Percentiles rank a stretch among this genome's conserved stretches.
Evolutionary conservation across 2,888 invertebrate genomes (phyloP).

Genomic region (Acheta domesticus): DNA sequence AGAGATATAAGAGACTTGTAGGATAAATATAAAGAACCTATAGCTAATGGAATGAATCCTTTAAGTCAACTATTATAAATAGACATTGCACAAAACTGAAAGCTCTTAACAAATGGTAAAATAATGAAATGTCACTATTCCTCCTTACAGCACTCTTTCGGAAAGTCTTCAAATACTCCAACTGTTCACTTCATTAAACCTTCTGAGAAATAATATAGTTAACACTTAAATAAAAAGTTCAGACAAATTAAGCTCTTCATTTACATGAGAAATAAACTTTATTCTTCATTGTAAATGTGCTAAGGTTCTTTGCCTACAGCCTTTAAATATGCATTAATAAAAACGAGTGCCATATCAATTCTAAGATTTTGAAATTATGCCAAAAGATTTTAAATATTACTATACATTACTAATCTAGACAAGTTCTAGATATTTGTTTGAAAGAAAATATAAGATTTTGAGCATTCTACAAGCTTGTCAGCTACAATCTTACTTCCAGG

Average conservation of each 20-base stretch:
- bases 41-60: conserved; percentile 18
- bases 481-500: conserved; percentile 18
- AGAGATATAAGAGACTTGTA: conserved; percentile 7
- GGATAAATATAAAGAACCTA: conserved; percentile 3
- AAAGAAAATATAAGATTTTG: conserved; percentile 9
- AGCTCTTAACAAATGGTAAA: not conserved
- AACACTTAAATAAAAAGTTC: not conserved
- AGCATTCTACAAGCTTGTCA: conserved; percentile 18
- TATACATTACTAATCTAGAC: not conserved
- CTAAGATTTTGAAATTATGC: conserved; percentile 9
- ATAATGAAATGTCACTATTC: not conserved
- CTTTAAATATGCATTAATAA: not conserved
- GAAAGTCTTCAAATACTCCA: too few species aligned
- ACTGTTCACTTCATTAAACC: too few species aligned
- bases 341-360: conserved; percentile 1
- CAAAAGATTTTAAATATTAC: not conserved
- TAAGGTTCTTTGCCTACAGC: conserved; percentile 18
- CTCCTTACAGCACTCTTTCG: not conserved
- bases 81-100: not conserved
- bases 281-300: not conserved
- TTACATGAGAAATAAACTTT: not conserved
- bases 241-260: not conserved
- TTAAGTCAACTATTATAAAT: not conserved
- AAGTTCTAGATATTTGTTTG: not conserved
- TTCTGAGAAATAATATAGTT: too few species aligned